These are phyloP conservation scores for Cairina moschata DNA, from an alignment of 2,113 vertebrate species.

Conservation along the genomic window DNA sequence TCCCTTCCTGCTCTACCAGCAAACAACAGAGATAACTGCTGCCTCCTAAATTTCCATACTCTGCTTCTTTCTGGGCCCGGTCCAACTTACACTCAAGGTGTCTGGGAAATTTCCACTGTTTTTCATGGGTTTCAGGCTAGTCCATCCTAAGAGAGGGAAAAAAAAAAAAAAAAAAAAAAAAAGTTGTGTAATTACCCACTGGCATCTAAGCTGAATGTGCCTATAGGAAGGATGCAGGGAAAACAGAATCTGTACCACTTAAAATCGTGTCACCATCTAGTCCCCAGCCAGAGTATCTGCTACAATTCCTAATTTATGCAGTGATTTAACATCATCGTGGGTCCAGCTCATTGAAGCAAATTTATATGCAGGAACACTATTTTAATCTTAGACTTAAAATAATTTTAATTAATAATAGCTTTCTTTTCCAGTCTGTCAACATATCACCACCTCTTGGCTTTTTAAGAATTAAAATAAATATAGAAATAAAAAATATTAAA, in stretches of 20 bases:
- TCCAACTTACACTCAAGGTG: neutral
- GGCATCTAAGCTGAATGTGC: neutral
- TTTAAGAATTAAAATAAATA: constrained; percentile 77
- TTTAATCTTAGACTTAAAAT: constrained; percentile 74
- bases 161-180: neutral
- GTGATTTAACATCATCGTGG: neutral
- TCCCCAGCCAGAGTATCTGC: neutral
- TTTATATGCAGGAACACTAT: constrained; percentile 69
- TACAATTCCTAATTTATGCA: constrained; percentile 27
- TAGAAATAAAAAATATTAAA: constrained; percentile 76
- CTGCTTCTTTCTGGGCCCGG: neutral
- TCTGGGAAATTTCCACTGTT: neutral
- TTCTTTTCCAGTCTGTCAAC: constrained; percentile 67
- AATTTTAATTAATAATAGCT: constrained; percentile 76
- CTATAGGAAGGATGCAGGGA: neutral
- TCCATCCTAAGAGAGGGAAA: neutral
- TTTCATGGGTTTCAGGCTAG: neutral
- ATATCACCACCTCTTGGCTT: constrained; percentile 68
- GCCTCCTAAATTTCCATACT: neutral
- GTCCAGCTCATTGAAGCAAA: constrained; percentile 66
- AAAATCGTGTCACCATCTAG: neutral
- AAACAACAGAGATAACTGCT: neutral
- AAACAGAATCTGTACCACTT: neutral
- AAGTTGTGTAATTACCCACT: neutral
- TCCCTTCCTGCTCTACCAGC: constrained; percentile 5